phyloP scores from a whole-genome alignment of 2,888 invertebrate species.

The Dynastes hyllus region DNA sequence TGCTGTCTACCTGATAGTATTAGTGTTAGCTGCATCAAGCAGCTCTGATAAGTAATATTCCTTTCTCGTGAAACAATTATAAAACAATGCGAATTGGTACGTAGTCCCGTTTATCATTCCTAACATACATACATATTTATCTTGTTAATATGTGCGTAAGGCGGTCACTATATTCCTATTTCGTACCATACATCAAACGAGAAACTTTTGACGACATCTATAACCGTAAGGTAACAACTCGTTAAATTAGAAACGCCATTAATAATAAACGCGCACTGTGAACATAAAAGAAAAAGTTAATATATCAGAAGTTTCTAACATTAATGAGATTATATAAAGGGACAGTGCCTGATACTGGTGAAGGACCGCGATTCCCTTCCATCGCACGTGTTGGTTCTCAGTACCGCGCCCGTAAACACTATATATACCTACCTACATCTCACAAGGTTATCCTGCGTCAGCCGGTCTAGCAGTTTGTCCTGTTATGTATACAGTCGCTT shows the following conservation, averaged over 20 bases:
- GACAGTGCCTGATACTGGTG: constrained; percentile 9
- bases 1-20: too few species aligned
- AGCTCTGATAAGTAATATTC: too few species aligned
- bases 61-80: too few species aligned
- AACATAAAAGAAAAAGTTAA: constrained; percentile 8
- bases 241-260: constrained; percentile 6
- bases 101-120: too few species aligned
- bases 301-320: constrained; percentile 19
- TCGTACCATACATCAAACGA: background rate
- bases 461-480: constrained; percentile 8
- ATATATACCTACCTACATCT: background rate
- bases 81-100: too few species aligned
- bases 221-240: background rate
- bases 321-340: constrained; percentile 16
- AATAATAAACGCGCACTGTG: background rate
- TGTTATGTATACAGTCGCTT: background rate
- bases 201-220: background rate
- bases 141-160: too few species aligned
- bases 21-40: too few species aligned
- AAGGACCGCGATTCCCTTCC: background rate
- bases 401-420: constrained; percentile 4
- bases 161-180: too few species aligned
- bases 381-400: constrained; percentile 30
- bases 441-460: constrained; percentile 20
- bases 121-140: too few species aligned